A percentile compares a stretch with the other conserved stretches of the same genome.
phyloP scores from a whole-genome alignment of 2,888 invertebrate species.

The Nesidiocoris tenuis region DNA sequence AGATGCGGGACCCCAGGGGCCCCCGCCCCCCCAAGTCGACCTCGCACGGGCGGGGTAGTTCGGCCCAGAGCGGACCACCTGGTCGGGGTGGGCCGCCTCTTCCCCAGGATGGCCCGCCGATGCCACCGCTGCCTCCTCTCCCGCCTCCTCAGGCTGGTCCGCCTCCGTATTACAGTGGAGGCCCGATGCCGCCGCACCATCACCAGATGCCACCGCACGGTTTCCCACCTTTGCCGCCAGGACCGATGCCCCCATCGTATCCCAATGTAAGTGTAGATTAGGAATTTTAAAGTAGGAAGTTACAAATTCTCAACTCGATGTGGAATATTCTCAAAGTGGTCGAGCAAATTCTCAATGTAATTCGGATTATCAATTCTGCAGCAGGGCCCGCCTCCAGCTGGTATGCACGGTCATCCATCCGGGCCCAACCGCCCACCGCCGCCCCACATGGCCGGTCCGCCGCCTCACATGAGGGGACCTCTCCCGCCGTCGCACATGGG shows the following conservation, averaged over 20 bases:
- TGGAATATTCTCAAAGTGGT: too few relatives aligned
- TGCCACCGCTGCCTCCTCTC: background rate
- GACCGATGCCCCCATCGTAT: slow-evolving; percentile 6
- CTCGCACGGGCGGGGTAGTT: slow-evolving; percentile 58
- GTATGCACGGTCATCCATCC: background rate
- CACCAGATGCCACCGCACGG: background rate
- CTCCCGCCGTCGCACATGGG: slow-evolving; percentile 2
- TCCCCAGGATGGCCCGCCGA: slow-evolving; percentile 9
- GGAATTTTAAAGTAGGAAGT: too few relatives aligned
- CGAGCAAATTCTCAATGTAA: too few relatives aligned
- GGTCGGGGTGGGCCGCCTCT: background rate
- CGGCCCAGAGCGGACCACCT: too few relatives aligned
- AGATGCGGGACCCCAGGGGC: slow-evolving; percentile 47
- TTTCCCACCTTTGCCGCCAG: slow-evolving; percentile 4
- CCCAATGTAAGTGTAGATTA: background rate
- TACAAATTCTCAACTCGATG: too few relatives aligned
- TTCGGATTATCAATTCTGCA: too few relatives aligned
- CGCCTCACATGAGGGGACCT: slow-evolving; percentile 1
- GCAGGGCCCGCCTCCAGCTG: background rate
- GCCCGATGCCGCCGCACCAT: background rate
- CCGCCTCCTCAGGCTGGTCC: slow-evolving; percentile 12
- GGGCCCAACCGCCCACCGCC: slow-evolving; percentile 1
- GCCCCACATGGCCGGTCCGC: background rate
- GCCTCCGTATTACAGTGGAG: background rate
- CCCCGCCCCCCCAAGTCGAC: slow-evolving; percentile 46